Evolutionary conservation across 1,140 invertebrate genomes (phyloP), one percentile per base, ranked within the genome.

Genomic region (Popillia japonica): DNA sequence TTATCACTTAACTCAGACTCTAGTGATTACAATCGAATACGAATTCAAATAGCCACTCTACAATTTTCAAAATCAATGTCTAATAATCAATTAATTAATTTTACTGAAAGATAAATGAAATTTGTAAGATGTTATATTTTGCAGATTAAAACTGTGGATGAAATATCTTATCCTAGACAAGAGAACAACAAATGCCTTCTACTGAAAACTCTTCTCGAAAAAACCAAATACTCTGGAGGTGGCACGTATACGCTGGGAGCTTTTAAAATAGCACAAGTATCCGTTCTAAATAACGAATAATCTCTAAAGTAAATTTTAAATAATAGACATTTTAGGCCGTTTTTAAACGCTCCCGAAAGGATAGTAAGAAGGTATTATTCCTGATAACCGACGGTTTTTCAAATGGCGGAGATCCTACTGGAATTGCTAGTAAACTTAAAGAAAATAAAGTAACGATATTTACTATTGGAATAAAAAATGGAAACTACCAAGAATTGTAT

Each of bases 361-460:
- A 87, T n/a, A 88, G 92, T 0, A 86, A 85, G 59, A 92, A 92
- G 82, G 90, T 91, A 0, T 86, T 94, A 4, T 93, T 94, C 81
- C 84, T 94, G 0, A 90, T 94, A 72, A 94, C 93, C 2, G 93
- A 94, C 83, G 93, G 93, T 8, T 94, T 92, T 83, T 93, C 92
- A 22, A 94, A 93, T 83, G 92, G 92, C 0, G 92, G 92, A 0
- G 90, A 93, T 87, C 93, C 93, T 0, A 83, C 90, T 44, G 89
- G 90, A 6, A 87, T 89, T 0, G 91, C 92, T 0, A 85, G 87
- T 42, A 82, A 87, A 14, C 83, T 93, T 0, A 89, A 90, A 78
- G 81, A 88, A 22, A 77, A 87, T 6, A 90, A 90, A 6, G 89
- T 90, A 2, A 87, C 85, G 0, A 90, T 94, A 72, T 93, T 94